These are phyloP conservation scores for Aphaenogaster floridana DNA, from an alignment of 1,140 invertebrate species.

Conservation along the genomic window DNA sequence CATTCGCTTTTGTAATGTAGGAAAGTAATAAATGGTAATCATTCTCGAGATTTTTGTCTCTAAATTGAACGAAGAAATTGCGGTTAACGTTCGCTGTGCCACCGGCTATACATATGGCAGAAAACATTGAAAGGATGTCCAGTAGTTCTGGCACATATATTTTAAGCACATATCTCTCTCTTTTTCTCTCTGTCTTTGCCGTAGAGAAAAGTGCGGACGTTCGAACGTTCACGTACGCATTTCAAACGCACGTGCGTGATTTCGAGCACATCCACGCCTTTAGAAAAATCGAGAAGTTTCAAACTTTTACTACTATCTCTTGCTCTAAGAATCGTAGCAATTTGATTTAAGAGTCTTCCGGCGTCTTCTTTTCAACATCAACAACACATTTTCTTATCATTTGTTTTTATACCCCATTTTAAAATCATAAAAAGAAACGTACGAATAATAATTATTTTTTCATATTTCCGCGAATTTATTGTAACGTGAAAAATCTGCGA, in stretches of 20 bases:
- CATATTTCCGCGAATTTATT: background rate
- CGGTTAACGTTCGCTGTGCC: background rate
- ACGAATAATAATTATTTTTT: background rate
- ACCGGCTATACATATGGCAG: background rate
- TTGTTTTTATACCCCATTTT: background rate
- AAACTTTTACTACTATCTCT: no score
- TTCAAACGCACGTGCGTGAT: background rate
- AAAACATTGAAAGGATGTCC: background rate
- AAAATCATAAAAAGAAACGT: background rate
- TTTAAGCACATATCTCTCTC: background rate
- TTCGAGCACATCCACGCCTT: background rate
- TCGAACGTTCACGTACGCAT: conserved; percentile 7
- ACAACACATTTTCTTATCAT: background rate
- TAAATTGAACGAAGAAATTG: background rate
- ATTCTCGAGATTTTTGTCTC: background rate
- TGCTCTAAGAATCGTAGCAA: background rate
- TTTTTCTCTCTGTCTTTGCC: background rate
- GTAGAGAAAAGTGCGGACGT: background rate
- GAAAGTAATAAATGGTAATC: background rate
- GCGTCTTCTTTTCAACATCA: background rate
- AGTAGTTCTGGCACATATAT: background rate
- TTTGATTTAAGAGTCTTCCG: background rate
- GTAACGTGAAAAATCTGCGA: background rate
- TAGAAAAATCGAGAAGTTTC: background rate
- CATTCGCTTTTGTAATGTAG: background rate